Base-by-base conservation (phyloP, 2,888 invertebrate genomes). In the Fragum fragum region DNA sequence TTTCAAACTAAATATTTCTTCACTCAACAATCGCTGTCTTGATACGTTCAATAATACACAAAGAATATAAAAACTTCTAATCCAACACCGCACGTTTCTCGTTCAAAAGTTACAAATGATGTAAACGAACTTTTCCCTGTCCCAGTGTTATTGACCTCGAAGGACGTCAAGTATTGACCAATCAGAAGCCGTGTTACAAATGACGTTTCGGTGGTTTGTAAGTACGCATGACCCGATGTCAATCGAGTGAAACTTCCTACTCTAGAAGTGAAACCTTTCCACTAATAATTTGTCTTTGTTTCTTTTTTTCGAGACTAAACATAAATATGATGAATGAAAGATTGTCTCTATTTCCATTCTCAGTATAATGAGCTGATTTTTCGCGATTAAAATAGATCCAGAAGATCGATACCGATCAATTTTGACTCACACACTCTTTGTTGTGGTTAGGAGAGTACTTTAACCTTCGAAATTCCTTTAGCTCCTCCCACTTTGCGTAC, bases 211-310 rank as follows among this genome's bases (percentile, higher is more conserved):
- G 42, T 66, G 66, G 42, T 42, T 42, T 26, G 42, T 66, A 23
- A 66, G 66, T 66, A 66, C 66, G 66, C 66, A 14, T 66, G 66
- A 66, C 66, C 66, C n/a, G 7, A 42, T 32, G 66, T 66, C 66
- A 42, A 66, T 9, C 18, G 42, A 9, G 36, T 16, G 39, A 42
- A 39, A 26, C 11, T n/a, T 36, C 29, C 63, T 63, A 26, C 11
- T n/a, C n/a, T n/a, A n/a, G n/a, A n/a, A n/a, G n/a, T n/a, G n/a
- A 63, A 63, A 11, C 63, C 26, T 9, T 28, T 29, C n/a, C n/a
- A 14, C n/a, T 63, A 36, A 7, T 11, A n/a, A 9, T 18, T n/a
- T 39, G 5, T n/a, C 16, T 36, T 36, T 16, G 21, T 36, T n/a
- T 63, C 18, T 36, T 3, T 5, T 9, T 39, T 5, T 5, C 2